Base-by-base conservation (phyloP, 2,113 vertebrate genomes). In the Leiothrix lutea region DNA sequence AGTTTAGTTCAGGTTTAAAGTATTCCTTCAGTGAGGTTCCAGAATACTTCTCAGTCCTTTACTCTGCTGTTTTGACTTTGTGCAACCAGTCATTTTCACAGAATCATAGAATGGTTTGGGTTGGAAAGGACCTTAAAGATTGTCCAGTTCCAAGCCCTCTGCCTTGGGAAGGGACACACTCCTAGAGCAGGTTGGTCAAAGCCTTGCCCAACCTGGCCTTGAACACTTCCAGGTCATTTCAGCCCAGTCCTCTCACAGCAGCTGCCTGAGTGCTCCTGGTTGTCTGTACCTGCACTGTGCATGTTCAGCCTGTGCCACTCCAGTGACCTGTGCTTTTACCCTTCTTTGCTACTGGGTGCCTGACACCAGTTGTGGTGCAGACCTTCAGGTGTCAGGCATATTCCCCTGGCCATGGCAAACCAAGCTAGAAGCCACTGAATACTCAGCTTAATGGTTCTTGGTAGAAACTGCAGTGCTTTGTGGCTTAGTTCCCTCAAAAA, bases 221-320 rank as follows among this genome's bases (percentile, higher is more conserved):
- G 40, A 53, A 24, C 17, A 62, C 8, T 29, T 89, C 18, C 19
- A 51, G 36, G 19, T 80, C 4, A 3, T 51, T 90, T 73, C 29
- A 60, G 56, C 48, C 51, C 65, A 60, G 0, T 48, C 24, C 15
- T 65, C 22, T 38, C 31, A 1, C 62, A 21, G 20, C 23, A 40
- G 44, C 54, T 90, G 44, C 36, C 9, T 47, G 12, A 14, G 9
- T 79, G 7, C 44, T 85, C 3, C 2, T 48, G 61, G 26, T 8
- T 26, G n/a, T 50, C 44, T 66, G 22, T 38, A 2, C 16, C 0
- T 5, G 9, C 19, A 31, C 35, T 0, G 0, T 36, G 35, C 29
- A 22, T 16, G 10, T 61, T 89, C 48, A 72, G 65, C 60, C 12
- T 36, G 29, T 65, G 24, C 33, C 10, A 2, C 26, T 42, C 40